These are phyloP conservation scores for Boulengeromyrus knoepffleri DNA, from an alignment of 2,113 vertebrate species.

Conservation along the genomic window DNA sequence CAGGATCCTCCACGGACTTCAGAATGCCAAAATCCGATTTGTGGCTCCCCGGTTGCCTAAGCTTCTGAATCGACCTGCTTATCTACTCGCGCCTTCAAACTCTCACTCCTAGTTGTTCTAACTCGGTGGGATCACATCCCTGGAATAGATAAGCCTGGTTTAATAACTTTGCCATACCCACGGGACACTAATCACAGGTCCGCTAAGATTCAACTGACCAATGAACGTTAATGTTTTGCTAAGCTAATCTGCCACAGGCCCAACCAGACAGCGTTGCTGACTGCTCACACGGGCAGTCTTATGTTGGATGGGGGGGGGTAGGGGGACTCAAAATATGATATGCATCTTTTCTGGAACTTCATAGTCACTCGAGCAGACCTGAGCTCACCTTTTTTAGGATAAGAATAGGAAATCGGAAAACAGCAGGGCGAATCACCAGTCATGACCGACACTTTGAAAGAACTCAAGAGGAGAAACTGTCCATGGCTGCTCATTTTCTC, in stretches of 20 bases:
- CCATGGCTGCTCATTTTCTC: neutral
- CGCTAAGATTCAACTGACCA: neutral
- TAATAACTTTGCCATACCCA: neutral
- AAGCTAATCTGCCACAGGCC: neutral
- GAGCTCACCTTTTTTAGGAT: neutral
- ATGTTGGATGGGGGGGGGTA: neutral
- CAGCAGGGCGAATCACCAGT: neutral
- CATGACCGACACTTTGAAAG: neutral
- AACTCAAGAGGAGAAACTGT: neutral
- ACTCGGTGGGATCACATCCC: slow-evolving; percentile 39
- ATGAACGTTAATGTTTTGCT: neutral
- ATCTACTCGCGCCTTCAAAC: neutral
- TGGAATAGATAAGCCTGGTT: slow-evolving; percentile 38
- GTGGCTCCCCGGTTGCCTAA: slow-evolving; percentile 30
- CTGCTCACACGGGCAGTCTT: neutral
- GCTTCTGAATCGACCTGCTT: slow-evolving; percentile 19
- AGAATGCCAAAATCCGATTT: slow-evolving; percentile 20
- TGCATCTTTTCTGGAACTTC: neutral
- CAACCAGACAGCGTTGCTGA: neutral
- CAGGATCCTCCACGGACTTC: slow-evolving; percentile 40
- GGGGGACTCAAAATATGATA: neutral
- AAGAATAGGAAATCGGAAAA: neutral
- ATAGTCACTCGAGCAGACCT: neutral
- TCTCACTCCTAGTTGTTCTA: slow-evolving; percentile 38
- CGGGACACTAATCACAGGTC: neutral